These are phyloP conservation scores for Hesperophylax magnus DNA, from an alignment of 1,140 invertebrate species.

Conservation along the genomic window DNA sequence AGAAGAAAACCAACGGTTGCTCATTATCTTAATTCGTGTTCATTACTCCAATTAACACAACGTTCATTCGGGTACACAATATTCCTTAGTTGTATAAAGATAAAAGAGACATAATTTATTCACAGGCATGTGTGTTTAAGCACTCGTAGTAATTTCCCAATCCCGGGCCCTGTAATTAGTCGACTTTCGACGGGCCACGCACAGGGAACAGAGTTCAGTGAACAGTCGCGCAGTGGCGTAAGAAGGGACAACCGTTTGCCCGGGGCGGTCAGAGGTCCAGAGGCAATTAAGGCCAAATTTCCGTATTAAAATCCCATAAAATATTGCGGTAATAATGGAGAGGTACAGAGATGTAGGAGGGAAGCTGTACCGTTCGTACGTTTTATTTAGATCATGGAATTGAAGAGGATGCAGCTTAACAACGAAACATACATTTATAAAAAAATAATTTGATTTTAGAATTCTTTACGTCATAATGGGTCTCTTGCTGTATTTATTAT, in stretches of 20 bases:
- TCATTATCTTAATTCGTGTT: neutral
- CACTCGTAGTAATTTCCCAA: conserved; percentile 10
- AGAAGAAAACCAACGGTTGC: too few relatives aligned
- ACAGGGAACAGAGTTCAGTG: too few relatives aligned
- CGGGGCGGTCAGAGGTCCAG: conserved; percentile 52
- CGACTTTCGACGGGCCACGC: conserved; percentile 14
- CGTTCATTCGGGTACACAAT: neutral
- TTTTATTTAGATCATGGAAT: too few relatives aligned
- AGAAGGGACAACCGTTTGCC: neutral
- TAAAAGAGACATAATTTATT: conserved; percentile 32
- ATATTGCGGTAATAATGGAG: conserved; percentile 51
- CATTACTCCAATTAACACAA: conserved; percentile 12
- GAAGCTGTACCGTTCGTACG: neutral
- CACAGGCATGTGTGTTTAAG: conserved; percentile 26
- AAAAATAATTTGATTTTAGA: too few relatives aligned
- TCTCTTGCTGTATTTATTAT: too few relatives aligned
- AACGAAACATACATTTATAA: too few relatives aligned
- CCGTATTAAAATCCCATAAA: conserved; percentile 57
- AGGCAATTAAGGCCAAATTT: conserved; percentile 54
- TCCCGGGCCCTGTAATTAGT: conserved; percentile 30
- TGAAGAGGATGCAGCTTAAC: too few relatives aligned
- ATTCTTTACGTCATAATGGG: too few relatives aligned
- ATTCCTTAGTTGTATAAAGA: neutral
- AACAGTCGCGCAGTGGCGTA: neutral
- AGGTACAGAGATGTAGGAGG: conserved; percentile 50